Evolutionary conservation across 1,140 invertebrate genomes (phyloP), one percentile per base, ranked within the genome.

Genomic region (Tetramorium parvispinum): DNA sequence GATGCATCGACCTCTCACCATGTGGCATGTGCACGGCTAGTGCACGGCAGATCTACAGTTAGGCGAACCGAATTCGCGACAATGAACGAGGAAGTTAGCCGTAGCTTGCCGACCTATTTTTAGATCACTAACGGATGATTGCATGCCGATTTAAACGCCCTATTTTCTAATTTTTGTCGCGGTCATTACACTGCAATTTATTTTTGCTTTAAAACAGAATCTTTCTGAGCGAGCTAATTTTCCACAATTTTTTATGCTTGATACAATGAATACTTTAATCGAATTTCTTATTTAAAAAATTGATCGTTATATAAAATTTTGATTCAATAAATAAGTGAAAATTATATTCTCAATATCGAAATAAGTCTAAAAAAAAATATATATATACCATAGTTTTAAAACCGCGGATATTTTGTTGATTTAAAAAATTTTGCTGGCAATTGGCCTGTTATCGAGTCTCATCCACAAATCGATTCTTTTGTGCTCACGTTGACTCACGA

Each of bases 1-100:
- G 89, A 90, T 88, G 82, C 89, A 91, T 81, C 89, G 89, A 87
- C 87, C 89, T 88, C 86, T 82, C 46, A 46, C 57, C 85, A 53
- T 37, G 85, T 86, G 89, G 88, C 89, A 85, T 88, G 85, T 88
- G 87, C 90, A 88, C 87, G 89, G 89, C 89, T 90, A 88, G 89
- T 88, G 89, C 90, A 89, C 87, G 90, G 81, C 78, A 85, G 78
- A 91, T 91, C 89, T 95, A 95, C 94, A 94, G 94, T 95, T 95
- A 95, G 91, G 77, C 94, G 94, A 93, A 94, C 94, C 93, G 92
- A 95, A 95, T 95, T 95, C 92, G 92, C 92, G 92, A 95, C 94
- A 94, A 94, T 95, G 93, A 94, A 94, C 91, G 90, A 94, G 92
- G 94, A 94, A 94, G 92, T 91, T 83, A 89, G 85, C 88, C 88